Evolutionary conservation across 1,140 invertebrate species (phyloP), one percentile per base, ranked within the genome.

Genomic region (Aradophagus sp.): DNA sequence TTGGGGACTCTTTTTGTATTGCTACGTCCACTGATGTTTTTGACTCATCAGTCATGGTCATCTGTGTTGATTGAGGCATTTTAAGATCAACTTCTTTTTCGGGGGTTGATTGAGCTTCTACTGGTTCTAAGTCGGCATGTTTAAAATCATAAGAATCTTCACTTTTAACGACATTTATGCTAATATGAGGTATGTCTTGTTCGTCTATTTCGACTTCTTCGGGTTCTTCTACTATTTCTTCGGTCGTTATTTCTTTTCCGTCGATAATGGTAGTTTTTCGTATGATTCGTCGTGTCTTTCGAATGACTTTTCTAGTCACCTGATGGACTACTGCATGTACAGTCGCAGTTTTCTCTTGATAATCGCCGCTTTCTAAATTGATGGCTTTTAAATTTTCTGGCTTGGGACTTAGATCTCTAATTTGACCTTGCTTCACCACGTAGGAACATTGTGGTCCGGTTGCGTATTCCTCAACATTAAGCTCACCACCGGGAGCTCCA

Each of bases 211-310:
- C 92, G 17, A 94, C 83, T 82, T 93, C 91, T 76, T 95, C 91
- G 13, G 93, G 91, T 84, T 95, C 92, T 81, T 95, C 91, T 53
- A 94, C 85, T 2, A 95, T 85, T 84, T 95, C 93, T 83, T 95
- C 93, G 6, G 89, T 91, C 0, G 93, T 89, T 71, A 91, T 90
- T 81, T 95, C 93, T 84, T 93, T 92, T 0, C 93, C 93, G 80
- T 95, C 91, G 47, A 95, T 89, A 5, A 95, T 91, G 0, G 91
- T 90, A 2, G 93, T 87, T 73, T 90, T 89, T 41, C 92, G 86
- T 29, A 93, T 92, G 34, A 93, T 91, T 73, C 90, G 90, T 36
- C 90, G 88, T 36, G 89, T 92, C 78, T 89, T 93, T 67, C 91
- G 88, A 34, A 93, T 91, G 17, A 93, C 89, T 81, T 89, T 89